Evolutionary conservation across 2,113 vertebrate species (phyloP), one percentile per base, ranked within the genome.

Genomic region (Isichthys henryi): DNA sequence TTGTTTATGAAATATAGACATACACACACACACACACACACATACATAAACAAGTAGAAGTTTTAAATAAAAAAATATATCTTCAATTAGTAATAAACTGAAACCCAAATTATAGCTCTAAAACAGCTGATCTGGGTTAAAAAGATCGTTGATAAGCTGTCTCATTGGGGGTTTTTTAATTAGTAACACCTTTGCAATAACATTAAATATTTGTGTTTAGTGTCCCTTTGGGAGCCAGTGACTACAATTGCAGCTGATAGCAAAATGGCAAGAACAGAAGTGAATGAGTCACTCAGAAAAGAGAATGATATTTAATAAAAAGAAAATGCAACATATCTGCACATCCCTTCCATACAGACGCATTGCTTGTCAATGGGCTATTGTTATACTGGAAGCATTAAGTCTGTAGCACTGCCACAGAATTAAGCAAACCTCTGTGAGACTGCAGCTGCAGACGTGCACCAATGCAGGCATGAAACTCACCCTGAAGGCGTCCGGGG

Each of bases 401-500:
- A 3, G 7, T 10, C 21, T 6, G 21, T 23, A 8, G 8, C 56
- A 58, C 11, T 62, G 8, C 15, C 23, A 62, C 8, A 62, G 23
- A 62, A 27, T 62, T n/a, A 62, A n/a, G 58, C 11, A 5, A 77
- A 35, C 17, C 5, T n/a, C 17, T 10, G n/a, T 35, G 15, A n/a
- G 1, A 3, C 27, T 56, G 1, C 21, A 50, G 45, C 27, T 53
- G 17, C 15, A 13, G 49, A 5, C 5, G 39, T 3, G 3, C 2
- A 35, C 0, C 4, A 17, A 5, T 45, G 2, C 6, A 43, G 10
- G 53, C 0, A n/a, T 19, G 6, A 45, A 5, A 39, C 97, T 91
- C 95, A 99, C 98, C 96, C 98, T 97, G 92, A 98, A 99, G 48
- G 93, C 95, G 94, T 99, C 97, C 19, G 98, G 98, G 45, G 98